Evolutionary conservation across 30 jellyfish, hydroid and myxozoan genomes (phyloP), one percentile per base, ranked within the genome.

Genomic region (Rhopilema esculentum): DNA sequence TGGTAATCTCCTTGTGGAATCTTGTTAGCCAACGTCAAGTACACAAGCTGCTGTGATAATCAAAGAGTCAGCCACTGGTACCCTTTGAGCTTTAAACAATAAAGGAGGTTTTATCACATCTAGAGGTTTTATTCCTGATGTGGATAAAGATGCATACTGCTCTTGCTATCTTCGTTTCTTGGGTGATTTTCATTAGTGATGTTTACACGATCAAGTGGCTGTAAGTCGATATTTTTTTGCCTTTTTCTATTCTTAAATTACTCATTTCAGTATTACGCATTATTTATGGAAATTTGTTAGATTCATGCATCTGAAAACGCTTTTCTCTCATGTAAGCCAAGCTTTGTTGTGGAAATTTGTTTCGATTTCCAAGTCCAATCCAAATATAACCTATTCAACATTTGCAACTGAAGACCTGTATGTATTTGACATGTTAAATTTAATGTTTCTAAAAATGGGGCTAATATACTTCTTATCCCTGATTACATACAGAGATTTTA

Each of bases 201-300:
- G 88, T 75, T 52, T 57, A 75, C 16, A 67, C 69, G 19, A 57
- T 78, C 32, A 78, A 78, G 69, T 78, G 88, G 88, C 78, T 78
- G 88, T 78, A 62, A 78, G 88, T 78, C 29, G 31, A 15, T 0
- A 4, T 27, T 66, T 18, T 0, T 1, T 40, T 70, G 7, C 27
- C 72, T 63, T 73, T 73, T 30, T 17, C 6, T 75, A 8, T 8
- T 27, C 48, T 76, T 12, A 23, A 48, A 22, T 24, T 22, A 2
- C 22, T 51, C 69, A 21, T 7, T 22, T 53, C 27, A 1, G 31
- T 9, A 40, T 21, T 74, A 17, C 84, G 2, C 15, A 17, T 31
- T n/a, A 74, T 8, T 16, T 8, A 29, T 18, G 26, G n/a, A n/a
- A 40, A 40, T 40, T 40, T 40, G 57, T 12, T 40, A 40, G 12